phyloP scores from a whole-genome alignment of 2,888 invertebrate species.

The Desoria tigrina region DNA sequence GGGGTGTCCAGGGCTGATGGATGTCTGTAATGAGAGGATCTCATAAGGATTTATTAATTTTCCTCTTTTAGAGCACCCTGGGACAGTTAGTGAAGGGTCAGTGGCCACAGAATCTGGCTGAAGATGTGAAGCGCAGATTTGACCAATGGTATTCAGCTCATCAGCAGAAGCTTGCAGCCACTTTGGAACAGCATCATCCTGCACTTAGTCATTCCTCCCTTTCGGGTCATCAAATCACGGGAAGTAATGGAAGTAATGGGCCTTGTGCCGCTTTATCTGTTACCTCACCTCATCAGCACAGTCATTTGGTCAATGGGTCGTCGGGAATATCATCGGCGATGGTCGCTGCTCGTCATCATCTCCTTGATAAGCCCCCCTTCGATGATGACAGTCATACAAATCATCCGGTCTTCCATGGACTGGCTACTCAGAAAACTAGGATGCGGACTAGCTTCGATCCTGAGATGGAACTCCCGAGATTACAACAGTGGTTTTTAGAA shows the following conservation, averaged over 20 bases:
- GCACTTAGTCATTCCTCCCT: conserved; percentile 31
- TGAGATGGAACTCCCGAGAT: conserved; percentile 89
- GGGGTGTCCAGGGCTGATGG: too few species aligned
- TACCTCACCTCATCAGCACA: conserved; percentile 31
- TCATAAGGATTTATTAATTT: neutral
- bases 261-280: conserved; percentile 9
- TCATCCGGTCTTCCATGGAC: conserved; percentile 52
- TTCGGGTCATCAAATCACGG: conserved; percentile 27
- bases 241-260: conserved; percentile 20
- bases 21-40: too few species aligned
- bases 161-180: conserved; percentile 59
- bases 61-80: conserved; percentile 57
- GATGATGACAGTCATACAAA: conserved; percentile 47
- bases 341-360: conserved; percentile 31
- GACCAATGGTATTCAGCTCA: conserved; percentile 87
- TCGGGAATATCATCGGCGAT: conserved; percentile 43
- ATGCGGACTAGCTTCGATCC: conserved; percentile 97
- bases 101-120: conserved; percentile 68
- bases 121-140: conserved; percentile 83
- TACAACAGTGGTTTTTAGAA: conserved; percentile 80
- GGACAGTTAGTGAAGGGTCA: conserved; percentile 81
- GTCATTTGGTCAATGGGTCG: conserved; percentile 52
- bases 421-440: conserved; percentile 76
- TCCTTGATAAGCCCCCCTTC: conserved; percentile 55
- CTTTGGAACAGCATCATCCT: conserved; percentile 55